phyloP scores from a whole-genome alignment of 2,888 invertebrate species.

The Vannuccia rotundouncinata region DNA sequence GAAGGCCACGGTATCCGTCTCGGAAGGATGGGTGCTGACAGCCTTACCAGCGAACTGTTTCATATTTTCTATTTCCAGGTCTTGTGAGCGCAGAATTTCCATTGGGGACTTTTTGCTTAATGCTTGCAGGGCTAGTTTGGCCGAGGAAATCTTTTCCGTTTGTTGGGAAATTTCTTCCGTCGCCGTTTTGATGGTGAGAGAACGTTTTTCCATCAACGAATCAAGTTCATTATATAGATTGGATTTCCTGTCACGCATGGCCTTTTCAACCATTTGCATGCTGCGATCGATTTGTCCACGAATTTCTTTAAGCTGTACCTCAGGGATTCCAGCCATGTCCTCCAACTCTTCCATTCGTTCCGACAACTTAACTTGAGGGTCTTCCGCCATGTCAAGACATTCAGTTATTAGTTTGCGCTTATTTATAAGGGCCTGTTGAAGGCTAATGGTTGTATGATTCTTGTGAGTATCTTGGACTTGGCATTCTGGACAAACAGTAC shows the following conservation, averaged over 20 bases:
- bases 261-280: conserved; percentile 22
- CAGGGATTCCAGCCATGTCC: not conserved
- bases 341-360: not conserved
- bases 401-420: not conserved
- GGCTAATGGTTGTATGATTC: not conserved
- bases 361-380: not conserved
- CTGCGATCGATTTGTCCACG: conserved; percentile 24
- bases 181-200: not conserved
- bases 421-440: not conserved
- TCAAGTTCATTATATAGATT: not conserved
- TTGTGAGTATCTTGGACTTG: not conserved
- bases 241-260: not conserved
- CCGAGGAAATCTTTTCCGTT: not conserved
- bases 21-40: conserved; percentile 26
- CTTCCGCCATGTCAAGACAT: not conserved
- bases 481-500: not conserved
- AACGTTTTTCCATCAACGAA: not conserved
- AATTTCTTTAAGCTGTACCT: not conserved
- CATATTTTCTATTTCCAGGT: not conserved
- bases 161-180: not conserved
- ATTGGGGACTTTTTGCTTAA: not conserved
- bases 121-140: not conserved
- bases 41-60: not conserved
- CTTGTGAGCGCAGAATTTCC: not conserved
- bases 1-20: conserved; percentile 35